These are phyloP conservation scores for Myrmecophaga tridactyla DNA, from an alignment of 2,113 vertebrate genomes.

Conservation along the genomic window DNA sequence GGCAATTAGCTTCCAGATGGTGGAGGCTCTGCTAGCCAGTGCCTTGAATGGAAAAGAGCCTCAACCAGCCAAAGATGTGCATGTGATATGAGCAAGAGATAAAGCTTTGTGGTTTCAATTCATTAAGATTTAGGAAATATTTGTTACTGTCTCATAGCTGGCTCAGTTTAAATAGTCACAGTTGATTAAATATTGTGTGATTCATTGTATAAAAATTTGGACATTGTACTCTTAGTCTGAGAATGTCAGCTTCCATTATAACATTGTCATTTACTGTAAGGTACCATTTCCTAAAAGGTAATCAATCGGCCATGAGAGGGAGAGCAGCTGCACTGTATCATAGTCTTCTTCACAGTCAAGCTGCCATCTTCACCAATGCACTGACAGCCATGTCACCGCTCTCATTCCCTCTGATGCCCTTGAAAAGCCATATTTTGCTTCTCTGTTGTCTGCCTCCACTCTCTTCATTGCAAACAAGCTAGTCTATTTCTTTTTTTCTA, in stretches of 20 bases:
- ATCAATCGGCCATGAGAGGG: not conserved
- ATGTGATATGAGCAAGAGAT: not conserved
- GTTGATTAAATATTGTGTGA: not conserved
- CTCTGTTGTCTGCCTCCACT: not conserved
- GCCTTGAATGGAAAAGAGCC: not conserved
- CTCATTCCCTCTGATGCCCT: not conserved
- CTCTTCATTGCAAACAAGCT: not conserved
- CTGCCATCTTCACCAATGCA: not conserved
- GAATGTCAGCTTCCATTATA: not conserved
- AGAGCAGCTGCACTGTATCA: not conserved
- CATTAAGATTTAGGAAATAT: not conserved
- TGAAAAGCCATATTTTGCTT: not conserved
- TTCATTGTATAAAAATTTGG: not conserved
- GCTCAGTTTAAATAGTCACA: not conserved
- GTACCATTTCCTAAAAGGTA: not conserved
- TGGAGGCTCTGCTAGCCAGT: not conserved
- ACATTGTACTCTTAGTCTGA: not conserved
- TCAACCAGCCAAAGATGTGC: not conserved
- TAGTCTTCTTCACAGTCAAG: not conserved
- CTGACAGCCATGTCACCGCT: not conserved
- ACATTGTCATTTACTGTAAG: not conserved
- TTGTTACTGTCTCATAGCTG: not conserved
- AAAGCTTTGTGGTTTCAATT: not conserved
- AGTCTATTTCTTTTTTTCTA: not conserved
- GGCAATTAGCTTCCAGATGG: accelerated